These are phyloP conservation scores for Hydropsyche betteni DNA, from an alignment of 2,888 invertebrate genomes.

Conservation along the genomic window DNA sequence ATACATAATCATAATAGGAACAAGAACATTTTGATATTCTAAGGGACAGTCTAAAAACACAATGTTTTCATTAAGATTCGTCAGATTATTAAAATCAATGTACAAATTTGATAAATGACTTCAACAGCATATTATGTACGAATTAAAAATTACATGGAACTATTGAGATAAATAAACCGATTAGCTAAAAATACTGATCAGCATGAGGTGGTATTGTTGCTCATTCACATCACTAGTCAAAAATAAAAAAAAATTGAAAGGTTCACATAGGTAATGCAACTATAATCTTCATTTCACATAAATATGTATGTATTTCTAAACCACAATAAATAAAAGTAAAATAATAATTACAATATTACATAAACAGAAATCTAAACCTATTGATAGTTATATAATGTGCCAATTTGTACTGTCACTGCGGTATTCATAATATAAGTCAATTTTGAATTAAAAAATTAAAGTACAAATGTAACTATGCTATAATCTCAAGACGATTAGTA, in stretches of 20 bases:
- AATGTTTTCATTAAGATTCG: too few species aligned
- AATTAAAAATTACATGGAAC: not conserved
- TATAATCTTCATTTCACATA: conserved; percentile 1
- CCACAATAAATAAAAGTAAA: conserved; percentile 31
- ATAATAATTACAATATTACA: conserved; percentile 14
- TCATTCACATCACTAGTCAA: not conserved
- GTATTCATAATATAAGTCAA: conserved; percentile 37
- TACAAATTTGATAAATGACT: too few species aligned
- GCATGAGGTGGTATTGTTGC: not conserved
- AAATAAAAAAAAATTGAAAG: not conserved
- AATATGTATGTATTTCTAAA: conserved; percentile 6
- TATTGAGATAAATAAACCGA: not conserved
- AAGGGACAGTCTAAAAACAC: conserved; percentile 12
- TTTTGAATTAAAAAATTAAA: conserved; percentile 35
- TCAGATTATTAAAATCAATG: too few species aligned
- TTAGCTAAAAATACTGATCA: conserved; percentile 28
- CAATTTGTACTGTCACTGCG: conserved; percentile 52
- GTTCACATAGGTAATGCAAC: not conserved
- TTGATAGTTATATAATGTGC: conserved; percentile 25
- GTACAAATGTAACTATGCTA: conserved; percentile 33
- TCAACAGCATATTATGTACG: too few species aligned
- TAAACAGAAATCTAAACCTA: conserved; percentile 15
- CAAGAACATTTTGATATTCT: conserved; percentile 26
- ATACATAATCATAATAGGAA: conserved; percentile 25
- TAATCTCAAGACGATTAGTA: conserved; percentile 51